Evolutionary conservation across 2,113 vertebrate genomes (phyloP).

Genomic region (Galeopterus variegatus): DNA sequence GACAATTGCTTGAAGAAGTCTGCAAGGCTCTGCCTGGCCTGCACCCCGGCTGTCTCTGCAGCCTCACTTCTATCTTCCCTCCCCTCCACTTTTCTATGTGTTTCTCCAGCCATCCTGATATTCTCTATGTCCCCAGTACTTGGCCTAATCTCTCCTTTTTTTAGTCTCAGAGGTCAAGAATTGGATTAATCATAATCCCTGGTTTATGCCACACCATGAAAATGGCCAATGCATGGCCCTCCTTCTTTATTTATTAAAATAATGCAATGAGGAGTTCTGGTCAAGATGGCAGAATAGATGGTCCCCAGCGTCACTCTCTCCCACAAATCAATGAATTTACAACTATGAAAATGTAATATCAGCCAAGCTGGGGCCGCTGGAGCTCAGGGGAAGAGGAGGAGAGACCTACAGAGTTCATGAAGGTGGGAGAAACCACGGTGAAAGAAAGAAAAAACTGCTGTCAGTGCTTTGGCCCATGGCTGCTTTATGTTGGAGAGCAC

Average conservation of each 20-base stretch:
- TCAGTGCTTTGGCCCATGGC: too few species aligned
- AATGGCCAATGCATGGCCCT: neutral
- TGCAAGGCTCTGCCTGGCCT: neutral
- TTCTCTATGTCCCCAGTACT: neutral
- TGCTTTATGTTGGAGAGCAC: too few species aligned
- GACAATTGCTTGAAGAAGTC: neutral
- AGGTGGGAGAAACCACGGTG: too few species aligned
- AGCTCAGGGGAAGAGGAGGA: too few species aligned
- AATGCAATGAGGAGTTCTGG: neutral
- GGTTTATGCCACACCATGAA: neutral
- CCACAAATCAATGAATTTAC: too few species aligned
- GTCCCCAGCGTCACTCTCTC: too few species aligned
- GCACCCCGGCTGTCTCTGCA: too few species aligned
- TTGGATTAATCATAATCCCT: constrained; percentile 28
- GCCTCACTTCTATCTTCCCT: neutral
- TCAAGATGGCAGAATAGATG: too few species aligned
- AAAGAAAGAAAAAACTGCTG: too few species aligned
- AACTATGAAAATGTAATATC: too few species aligned
- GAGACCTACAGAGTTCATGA: too few species aligned
- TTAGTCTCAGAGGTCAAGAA: neutral
- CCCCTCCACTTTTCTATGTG: neutral
- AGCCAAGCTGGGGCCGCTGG: too few species aligned
- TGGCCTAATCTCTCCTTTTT: neutral
- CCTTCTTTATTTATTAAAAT: neutral
- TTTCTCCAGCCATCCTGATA: neutral